Percentiles rank a stretch among this genome's conserved stretches.
Evolutionary conservation across 2,888 invertebrate species (phyloP).

Genomic region (Callimorpha dominula): DNA sequence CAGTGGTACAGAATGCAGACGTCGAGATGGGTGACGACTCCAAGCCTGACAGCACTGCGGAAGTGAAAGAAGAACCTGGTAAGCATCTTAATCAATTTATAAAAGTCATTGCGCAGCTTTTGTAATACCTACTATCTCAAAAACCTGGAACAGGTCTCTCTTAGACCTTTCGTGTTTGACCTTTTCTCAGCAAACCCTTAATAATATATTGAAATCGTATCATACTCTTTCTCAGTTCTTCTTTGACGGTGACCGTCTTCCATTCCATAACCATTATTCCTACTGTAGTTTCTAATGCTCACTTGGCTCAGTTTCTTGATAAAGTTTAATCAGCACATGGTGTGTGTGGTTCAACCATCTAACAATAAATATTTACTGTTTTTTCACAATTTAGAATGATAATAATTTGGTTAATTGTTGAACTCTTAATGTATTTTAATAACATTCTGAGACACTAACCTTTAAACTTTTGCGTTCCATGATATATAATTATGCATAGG

Average conservation of each 20-base stretch:
- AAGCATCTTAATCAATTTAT: slow-evolving; percentile 32
- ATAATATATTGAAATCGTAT: background rate
- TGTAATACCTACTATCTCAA: background rate
- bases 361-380: background rate
- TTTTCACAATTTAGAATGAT: background rate
- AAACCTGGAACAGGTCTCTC: background rate
- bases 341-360: background rate
- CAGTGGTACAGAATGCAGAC: slow-evolving; percentile 92
- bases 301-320: background rate
- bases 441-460: background rate
- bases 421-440: background rate
- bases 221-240: background rate
- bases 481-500: too few relatives aligned
- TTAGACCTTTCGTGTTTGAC: background rate
- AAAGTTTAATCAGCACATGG: background rate
- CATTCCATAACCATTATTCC: too few relatives aligned
- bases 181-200: background rate
- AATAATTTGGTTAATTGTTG: background rate
- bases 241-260: background rate
- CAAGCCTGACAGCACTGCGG: slow-evolving; percentile 89
- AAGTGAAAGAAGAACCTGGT: slow-evolving; percentile 90
- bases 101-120: background rate
- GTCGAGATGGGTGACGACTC: slow-evolving; percentile 88
- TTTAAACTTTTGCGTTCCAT: background rate
- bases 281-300: too few relatives aligned